Base-by-base conservation (phyloP, 1,140 invertebrate species). In the Drosophila ohnishii region DNA sequence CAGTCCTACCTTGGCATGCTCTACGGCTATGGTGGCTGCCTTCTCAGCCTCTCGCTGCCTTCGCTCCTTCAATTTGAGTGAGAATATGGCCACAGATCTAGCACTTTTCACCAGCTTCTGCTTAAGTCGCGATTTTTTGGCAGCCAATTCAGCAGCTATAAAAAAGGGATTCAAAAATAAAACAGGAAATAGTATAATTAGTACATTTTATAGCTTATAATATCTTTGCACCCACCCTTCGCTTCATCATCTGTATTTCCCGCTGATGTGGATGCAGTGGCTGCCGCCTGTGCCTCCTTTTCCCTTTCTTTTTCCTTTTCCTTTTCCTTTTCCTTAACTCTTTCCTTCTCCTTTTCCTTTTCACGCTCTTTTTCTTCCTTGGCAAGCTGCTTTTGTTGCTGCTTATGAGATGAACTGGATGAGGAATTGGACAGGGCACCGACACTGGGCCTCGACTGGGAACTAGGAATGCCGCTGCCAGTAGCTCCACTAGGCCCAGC, bases 81-180 rank as follows among this genome's bases (percentile, higher is more conserved):
- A 96, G 90, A 97, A 97, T 73, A 97, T 96, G 9, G 96, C 96
- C 30, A 97, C 96, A 2, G 95, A 96, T 10, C 96, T 93, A 5
- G 96, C 96, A 48, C 96, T 93, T 90, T 96, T 97, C 92, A 97
- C 95, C 47, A 97, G 89, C 70, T 90, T 92, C 19, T 92, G 91
- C 61, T 92, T 92, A 10, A 92, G 81, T 11, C 95, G 92, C 3
- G 95, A 95, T 59, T 95, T 95, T 78, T 95, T 95, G 19, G 94
- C 94, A 51, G 94, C 94, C 16, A 94, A 90, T 35, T 95, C 94
- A 19, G 93, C 93, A 32, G 89, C 91, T 91, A 14, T 7, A 64
- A 42, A 25, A 0, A 1, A 35, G 25, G 13, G 6, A 59, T 14
- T 19, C n/a, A 35, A 22, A 1, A 35, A 22, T 1, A 22, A 47